Evolutionary conservation across 2,113 vertebrate species (phyloP).

Genomic region (Anthoscopus minutus): DNA sequence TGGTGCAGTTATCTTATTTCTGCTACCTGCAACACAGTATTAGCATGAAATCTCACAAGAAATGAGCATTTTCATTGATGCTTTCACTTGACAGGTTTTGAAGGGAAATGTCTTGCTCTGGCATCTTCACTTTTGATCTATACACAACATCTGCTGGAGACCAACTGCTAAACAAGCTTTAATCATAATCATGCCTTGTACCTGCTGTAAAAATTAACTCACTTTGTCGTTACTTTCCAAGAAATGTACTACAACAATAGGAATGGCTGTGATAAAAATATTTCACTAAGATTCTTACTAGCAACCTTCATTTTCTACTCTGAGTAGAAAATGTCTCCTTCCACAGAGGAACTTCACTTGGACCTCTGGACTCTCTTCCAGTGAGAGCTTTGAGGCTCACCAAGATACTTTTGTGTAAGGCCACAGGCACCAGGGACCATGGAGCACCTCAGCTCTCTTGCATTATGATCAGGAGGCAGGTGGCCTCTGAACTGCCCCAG

Average conservation of each 20-base stretch:
- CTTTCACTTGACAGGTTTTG: background rate
- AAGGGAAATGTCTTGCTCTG: background rate
- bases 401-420: background rate
- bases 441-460: background rate
- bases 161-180: background rate
- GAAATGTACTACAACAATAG: background rate
- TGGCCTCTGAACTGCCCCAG: fast-evolving
- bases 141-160: background rate
- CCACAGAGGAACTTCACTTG: background rate
- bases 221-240: background rate
- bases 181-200: background rate
- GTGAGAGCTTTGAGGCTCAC: background rate
- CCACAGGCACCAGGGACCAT: background rate
- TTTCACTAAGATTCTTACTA: background rate
- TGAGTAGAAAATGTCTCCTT: background rate
- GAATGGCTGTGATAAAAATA: background rate
- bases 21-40: background rate
- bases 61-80: background rate
- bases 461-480: background rate
- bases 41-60: background rate
- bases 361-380: background rate
- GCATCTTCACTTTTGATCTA: background rate
- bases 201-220: background rate
- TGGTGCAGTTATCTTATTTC: background rate
- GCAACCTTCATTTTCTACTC: background rate